Conservation (phyloP, 2,797 vertebrate genomes). For the Tauraco hartlaubi region DNA sequence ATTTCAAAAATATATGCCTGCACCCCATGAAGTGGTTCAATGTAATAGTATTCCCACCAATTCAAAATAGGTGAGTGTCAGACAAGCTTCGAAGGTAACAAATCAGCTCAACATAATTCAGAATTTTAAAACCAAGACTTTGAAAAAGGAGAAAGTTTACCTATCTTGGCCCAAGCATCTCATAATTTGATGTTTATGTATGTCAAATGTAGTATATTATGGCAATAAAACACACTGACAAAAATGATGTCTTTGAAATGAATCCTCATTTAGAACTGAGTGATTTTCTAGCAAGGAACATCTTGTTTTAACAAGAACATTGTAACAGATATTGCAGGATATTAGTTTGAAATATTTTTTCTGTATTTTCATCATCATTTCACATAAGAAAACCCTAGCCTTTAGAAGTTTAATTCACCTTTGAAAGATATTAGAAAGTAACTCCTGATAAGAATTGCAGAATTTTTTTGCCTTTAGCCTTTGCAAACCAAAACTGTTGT, state of each 20-base stretch:
- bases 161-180: constrained; percentile 17
- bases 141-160: constrained; percentile 43
- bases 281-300: background rate
- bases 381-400: background rate
- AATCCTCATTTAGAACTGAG: background rate
- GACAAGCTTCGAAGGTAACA: constrained; percentile 50
- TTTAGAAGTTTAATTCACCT: background rate
- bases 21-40: constrained; percentile 53
- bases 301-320: background rate
- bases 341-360: background rate
- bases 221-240: constrained; percentile 36
- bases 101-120: constrained; percentile 57
- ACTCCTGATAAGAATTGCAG: background rate
- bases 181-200: constrained; percentile 46
- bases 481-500: background rate
- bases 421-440: background rate
- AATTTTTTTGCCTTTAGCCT: background rate
- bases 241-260: background rate
- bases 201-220: background rate
- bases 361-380: background rate
- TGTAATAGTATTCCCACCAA: constrained; percentile 52
- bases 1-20: constrained; percentile 64
- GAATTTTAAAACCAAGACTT: constrained; percentile 60
- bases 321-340: background rate
- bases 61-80: constrained; percentile 69